Evolutionary conservation across 2,888 invertebrate genomes (phyloP).

Genomic region (Drosophila fungiperda): DNA sequence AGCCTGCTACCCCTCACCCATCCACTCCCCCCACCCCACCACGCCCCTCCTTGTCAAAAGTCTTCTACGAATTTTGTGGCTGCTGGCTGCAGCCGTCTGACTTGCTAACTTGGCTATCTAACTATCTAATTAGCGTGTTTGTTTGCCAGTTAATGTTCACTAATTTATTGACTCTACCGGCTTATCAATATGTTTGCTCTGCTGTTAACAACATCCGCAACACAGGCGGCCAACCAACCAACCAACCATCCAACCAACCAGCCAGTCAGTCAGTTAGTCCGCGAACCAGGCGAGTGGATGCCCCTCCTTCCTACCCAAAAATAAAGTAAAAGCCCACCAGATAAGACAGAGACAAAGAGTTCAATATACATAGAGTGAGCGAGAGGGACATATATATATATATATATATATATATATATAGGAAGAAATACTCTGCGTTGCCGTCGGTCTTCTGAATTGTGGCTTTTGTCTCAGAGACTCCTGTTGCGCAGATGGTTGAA

Average conservation of each 20-base stretch:
- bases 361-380: too few relatives aligned
- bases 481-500: not conserved
- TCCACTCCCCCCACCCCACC: not conserved
- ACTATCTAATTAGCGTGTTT: conserved; percentile 68
- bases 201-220: conserved; percentile 71
- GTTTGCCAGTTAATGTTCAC: conserved; percentile 69
- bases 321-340: not conserved
- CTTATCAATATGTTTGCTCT: conserved; percentile 68
- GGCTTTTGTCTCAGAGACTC: not conserved
- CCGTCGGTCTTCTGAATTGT: conserved; percentile 6
- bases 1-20: not conserved
- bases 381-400: not conserved
- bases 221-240: conserved; percentile 28
- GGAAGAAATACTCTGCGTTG: not conserved
- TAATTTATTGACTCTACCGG: conserved; percentile 50
- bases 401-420: not conserved
- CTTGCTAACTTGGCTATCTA: conserved; percentile 47
- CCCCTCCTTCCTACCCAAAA: conserved; percentile 7
- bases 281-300: conserved; percentile 8
- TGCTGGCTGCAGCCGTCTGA: conserved; percentile 21
- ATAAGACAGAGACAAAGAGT: not conserved
- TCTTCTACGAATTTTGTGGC: conserved; percentile 52
- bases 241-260: not conserved
- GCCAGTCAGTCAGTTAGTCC: not conserved
- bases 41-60: not conserved